Base-by-base conservation (phyloP, 2,797 vertebrate genomes). In the Coccyzus lansbergi region DNA sequence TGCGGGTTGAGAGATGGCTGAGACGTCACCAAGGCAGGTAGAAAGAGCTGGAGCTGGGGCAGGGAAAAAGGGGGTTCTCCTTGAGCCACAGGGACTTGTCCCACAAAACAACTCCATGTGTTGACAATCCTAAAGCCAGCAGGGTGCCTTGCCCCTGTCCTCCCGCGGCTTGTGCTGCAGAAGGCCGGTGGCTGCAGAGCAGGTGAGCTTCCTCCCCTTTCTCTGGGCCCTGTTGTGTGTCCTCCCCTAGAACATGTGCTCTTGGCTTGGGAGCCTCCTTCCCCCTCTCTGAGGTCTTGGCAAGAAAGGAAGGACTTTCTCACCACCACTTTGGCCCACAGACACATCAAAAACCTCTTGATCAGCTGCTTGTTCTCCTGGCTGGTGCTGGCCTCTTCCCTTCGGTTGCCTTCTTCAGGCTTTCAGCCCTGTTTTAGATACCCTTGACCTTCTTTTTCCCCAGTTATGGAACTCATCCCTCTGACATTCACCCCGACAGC, bases 41-140 rank as follows among this genome's bases (percentile, higher is more conserved):
- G 92, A 62, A 67, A 21, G 81, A 72, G 68, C 90, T 15, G 21
- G 62, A 76, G 55, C 10, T 74, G 83, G 74, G 91, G 82, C 76
- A 19, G 10, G 69, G 86, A 60, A 48, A 48, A 6, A 31, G 20
- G 11, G 10, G 81, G 78, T 81, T 96, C 83, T 68, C n/a, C 79
- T 88, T 20, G 22, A 46, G 9, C 88, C 68, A 4, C 19, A 5
- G 20, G 74, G 77, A 38, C 75, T 62, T 76, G 88, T 75, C 81
- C 80, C 86, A 59, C 64, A 67, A 76, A 68, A 79, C 55, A 89
- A 24, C 95, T 87, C 94, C 3, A 14, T 97, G 93, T 97, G 63
- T 97, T 49, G 98, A 98, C 98, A 98, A 98, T 98, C 98, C 92
- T 74, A 74, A 70, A 84, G 71, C 81, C 6, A 0, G 63, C 2